These are phyloP conservation scores for Zoanthus gigantus DNA, from an alignment of 92 coral and sea anemone genomes.

Conservation along the genomic window DNA sequence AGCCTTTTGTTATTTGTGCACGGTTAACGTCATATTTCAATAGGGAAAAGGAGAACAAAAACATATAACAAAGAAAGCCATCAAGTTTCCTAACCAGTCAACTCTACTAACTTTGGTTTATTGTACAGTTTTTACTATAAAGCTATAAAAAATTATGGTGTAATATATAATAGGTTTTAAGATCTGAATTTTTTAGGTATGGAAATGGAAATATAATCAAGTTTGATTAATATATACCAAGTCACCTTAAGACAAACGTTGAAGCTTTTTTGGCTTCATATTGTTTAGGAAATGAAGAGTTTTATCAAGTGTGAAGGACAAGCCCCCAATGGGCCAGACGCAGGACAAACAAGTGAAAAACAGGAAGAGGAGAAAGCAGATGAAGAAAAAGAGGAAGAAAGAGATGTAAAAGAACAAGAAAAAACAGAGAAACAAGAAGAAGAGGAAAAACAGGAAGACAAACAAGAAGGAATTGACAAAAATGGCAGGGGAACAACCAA, in stretches of 20 bases:
- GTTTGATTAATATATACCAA: too few relatives aligned
- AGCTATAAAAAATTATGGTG: too few relatives aligned
- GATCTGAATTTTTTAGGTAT: too few relatives aligned
- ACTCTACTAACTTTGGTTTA: too few relatives aligned
- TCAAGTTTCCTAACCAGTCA: too few relatives aligned
- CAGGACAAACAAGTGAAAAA: neutral
- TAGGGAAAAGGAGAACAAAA: too few relatives aligned
- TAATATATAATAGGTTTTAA: too few relatives aligned
- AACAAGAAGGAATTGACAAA: neutral
- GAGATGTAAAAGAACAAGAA: neutral
- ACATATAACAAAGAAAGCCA: too few relatives aligned
- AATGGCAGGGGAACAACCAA: neutral
- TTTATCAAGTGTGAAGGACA: conserved; percentile 64
- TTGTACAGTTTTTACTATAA: too few relatives aligned
- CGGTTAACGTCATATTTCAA: too few relatives aligned
- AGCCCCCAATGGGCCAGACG: conserved; percentile 29
- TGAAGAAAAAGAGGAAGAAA: neutral
- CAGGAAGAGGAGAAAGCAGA: neutral
- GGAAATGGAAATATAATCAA: too few relatives aligned
- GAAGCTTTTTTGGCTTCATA: neutral
- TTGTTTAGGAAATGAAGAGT: conserved; percentile 77
- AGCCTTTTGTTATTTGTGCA: too few relatives aligned
- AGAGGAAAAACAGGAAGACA: neutral
- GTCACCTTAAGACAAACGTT: neutral
- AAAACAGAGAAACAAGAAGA: neutral